Conservation (phyloP, 2,888 invertebrate genomes). For the Volucella bombylans region DNA sequence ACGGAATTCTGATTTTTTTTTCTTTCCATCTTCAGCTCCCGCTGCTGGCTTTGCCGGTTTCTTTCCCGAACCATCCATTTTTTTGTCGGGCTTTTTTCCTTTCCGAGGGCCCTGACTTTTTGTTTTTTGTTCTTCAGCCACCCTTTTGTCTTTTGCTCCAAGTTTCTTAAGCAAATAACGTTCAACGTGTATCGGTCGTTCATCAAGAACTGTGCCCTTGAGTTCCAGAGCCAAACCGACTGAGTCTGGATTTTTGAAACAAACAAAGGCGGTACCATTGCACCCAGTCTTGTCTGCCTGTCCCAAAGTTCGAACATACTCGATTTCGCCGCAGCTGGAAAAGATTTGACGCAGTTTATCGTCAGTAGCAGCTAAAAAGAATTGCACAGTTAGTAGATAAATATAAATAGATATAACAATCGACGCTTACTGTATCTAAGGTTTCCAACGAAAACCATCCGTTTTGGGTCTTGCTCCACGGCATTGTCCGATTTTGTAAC, state of each 20-base stretch:
- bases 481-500: slow-evolving; percentile 76
- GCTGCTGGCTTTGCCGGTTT: neutral
- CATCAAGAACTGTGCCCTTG: slow-evolving; percentile 80
- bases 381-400: neutral
- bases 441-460: slow-evolving; percentile 81
- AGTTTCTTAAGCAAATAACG: slow-evolving; percentile 78
- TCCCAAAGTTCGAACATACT: slow-evolving; percentile 80
- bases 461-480: slow-evolving; percentile 76
- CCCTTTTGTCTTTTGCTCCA: slow-evolving; percentile 77
- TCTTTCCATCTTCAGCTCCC: slow-evolving; percentile 46
- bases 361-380: slow-evolving; percentile 79
- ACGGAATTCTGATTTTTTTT: slow-evolving; percentile 79
- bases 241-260: slow-evolving; percentile 80
- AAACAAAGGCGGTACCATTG: slow-evolving; percentile 81
- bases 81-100: slow-evolving; percentile 55
- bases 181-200: slow-evolving; percentile 81
- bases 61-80: neutral
- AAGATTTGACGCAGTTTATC: slow-evolving; percentile 80
- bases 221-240: slow-evolving; percentile 81
- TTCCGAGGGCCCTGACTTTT: slow-evolving; percentile 75
- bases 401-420: neutral
- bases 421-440: slow-evolving; percentile 80
- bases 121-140: slow-evolving; percentile 64
- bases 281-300: slow-evolving; percentile 79
- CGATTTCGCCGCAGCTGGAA: slow-evolving; percentile 81